Percentiles rank a stretch among this genome's conserved stretches.
phyloP scores from a whole-genome alignment of 2,888 invertebrate genomes.

The Apotomis betuletana region DNA sequence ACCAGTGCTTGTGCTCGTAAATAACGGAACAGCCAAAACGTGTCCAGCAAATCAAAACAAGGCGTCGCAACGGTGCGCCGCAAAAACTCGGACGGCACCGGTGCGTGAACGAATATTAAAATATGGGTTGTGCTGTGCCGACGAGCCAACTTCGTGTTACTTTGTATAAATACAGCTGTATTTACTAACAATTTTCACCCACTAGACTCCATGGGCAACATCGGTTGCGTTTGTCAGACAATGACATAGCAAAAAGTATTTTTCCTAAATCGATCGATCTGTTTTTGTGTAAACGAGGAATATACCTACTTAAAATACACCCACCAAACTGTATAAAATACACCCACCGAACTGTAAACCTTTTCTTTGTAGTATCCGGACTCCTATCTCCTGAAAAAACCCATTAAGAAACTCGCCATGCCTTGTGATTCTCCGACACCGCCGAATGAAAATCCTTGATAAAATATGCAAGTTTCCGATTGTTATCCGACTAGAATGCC shows the following conservation, averaged over 20 bases:
- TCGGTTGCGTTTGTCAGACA: no score
- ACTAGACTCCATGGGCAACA: no score
- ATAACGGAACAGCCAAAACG: slow-evolving; percentile 40
- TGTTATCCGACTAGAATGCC: not conserved
- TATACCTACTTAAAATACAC: no score
- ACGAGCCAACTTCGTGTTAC: not conserved
- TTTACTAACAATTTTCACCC: not conserved
- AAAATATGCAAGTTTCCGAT: not conserved
- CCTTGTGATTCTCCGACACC: not conserved
- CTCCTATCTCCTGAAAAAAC: no score
- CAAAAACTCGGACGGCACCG: slow-evolving; percentile 34
- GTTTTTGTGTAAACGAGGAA: no score
- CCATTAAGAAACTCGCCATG: no score
- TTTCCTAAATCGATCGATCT: no score
- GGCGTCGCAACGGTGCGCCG: slow-evolving; percentile 35
- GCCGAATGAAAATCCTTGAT: not conserved
- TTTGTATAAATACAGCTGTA: not conserved
- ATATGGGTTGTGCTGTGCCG: slow-evolving; percentile 37
- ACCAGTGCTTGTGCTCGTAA: slow-evolving; percentile 29
- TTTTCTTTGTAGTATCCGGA: no score
- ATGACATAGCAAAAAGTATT: no score
- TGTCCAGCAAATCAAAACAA: slow-evolving; percentile 41
- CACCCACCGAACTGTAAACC: no score
- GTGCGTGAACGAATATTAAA: slow-evolving; percentile 42
- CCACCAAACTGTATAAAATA: no score